Conservation (phyloP, 2,113 vertebrate species). For the Sardina pilchardus region DNA sequence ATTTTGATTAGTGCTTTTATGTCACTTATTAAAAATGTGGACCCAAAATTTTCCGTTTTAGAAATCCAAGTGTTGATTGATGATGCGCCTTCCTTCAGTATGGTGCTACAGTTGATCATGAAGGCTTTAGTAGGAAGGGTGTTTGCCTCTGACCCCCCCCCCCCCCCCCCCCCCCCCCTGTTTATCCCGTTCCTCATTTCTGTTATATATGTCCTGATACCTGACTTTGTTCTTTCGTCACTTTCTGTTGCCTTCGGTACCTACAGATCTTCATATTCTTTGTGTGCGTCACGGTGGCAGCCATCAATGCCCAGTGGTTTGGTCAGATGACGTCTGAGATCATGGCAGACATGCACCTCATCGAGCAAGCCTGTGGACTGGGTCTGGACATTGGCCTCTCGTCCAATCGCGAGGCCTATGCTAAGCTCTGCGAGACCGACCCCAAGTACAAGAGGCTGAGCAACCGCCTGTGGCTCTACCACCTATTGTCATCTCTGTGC, state of each 20-base stretch:
- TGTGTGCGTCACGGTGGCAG: conserved; percentile 71
- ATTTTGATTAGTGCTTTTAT: no score
- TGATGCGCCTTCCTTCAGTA: background rate
- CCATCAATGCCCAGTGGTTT: conserved; percentile 80
- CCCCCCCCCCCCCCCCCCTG: background rate
- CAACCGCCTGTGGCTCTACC: conserved; percentile 68
- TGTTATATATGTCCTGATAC: background rate
- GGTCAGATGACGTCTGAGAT: conserved; percentile 71
- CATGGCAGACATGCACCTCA: conserved; percentile 75
- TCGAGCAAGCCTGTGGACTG: conserved; percentile 72
- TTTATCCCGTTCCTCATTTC: background rate
- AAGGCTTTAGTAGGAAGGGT: background rate
- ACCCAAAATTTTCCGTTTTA: no score
- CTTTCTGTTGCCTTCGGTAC: background rate
- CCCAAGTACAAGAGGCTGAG: conserved; percentile 67
- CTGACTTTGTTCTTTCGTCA: background rate
- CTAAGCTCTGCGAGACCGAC: conserved; percentile 64
- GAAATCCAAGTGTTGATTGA: no score
- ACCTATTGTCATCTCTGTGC: conserved; percentile 74
- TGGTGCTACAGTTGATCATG: background rate
- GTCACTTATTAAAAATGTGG: no score
- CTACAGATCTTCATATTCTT: conserved; percentile 76
- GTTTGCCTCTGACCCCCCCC: background rate
- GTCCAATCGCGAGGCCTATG: conserved; percentile 67
- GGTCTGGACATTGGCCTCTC: conserved; percentile 74